Percentiles rank a stretch among this genome's conserved stretches.
Evolutionary conservation across 2,888 invertebrate species (phyloP).

Genomic region (Steinernema carpocapsae): DNA sequence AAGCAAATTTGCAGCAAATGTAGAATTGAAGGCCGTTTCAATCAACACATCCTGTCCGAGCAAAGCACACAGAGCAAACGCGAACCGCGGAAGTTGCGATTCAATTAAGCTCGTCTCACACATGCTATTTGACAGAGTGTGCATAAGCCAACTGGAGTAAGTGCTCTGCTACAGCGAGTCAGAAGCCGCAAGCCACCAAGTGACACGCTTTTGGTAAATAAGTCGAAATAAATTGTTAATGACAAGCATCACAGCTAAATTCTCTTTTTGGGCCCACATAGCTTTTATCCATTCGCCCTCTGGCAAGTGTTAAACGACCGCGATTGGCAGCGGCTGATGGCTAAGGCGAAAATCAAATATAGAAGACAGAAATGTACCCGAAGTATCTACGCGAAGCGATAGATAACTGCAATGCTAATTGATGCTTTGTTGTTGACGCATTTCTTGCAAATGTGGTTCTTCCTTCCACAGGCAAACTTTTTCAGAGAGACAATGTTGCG

Average conservation of each 20-base stretch:
- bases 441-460: background rate
- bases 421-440: conserved; percentile 1
- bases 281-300: background rate
- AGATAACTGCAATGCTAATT: background rate
- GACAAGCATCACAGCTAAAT: conserved; percentile 34
- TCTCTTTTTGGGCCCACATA: background rate
- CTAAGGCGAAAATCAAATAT: conserved; percentile 27
- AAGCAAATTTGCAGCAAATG: conserved; percentile 24
- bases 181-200: conserved; percentile 3
- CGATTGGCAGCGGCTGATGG: background rate
- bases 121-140: conserved; percentile 22
- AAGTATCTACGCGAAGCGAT: conserved; percentile 2
- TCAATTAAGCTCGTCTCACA: conserved; percentile 14
- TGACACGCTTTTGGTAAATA: conserved; percentile 32
- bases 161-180: background rate
- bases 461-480: conserved; percentile 25
- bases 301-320: background rate
- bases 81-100: background rate
- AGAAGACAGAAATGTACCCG: background rate
- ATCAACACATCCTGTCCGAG: conserved; percentile 23
- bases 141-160: conserved; percentile 6
- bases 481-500: background rate
- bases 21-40: conserved; percentile 29
- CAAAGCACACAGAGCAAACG: background rate
- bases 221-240: conserved; percentile 32